These are phyloP conservation scores for Echeneis naucrates DNA, from an alignment of 2,797 vertebrate species.

Conservation along the genomic window DNA sequence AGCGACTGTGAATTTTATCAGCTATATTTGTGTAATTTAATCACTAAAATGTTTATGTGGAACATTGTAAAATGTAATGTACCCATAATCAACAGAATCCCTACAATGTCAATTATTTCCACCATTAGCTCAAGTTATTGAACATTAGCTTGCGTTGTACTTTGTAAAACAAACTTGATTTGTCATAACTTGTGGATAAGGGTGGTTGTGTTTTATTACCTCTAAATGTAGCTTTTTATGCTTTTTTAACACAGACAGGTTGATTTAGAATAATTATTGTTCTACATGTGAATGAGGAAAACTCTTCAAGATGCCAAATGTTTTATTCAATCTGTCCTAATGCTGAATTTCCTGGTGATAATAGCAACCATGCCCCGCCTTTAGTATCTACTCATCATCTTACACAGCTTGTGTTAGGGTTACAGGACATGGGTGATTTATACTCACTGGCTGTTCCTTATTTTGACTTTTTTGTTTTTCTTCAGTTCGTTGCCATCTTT, in stretches of 20 bases:
- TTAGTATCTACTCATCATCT: slow-evolving; percentile 18
- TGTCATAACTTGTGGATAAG: not conserved
- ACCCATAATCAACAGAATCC: not conserved
- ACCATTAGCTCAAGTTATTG: not conserved
- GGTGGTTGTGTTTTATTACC: not conserved
- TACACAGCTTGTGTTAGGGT: slow-evolving; percentile 5
- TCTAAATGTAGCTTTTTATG: slow-evolving; percentile 7
- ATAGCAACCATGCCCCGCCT: slow-evolving; percentile 2
- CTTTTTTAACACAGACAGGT: not conserved
- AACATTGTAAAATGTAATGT: not conserved
- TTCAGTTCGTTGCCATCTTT: slow-evolving; percentile 96
- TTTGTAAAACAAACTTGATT: not conserved
- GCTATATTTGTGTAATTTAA: not conserved
- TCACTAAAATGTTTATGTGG: not conserved
- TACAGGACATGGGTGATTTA: slow-evolving; percentile 33
- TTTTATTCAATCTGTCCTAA: slow-evolving; percentile 3
- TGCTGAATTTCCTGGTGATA: slow-evolving; percentile 12
- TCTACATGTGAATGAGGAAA: not conserved
- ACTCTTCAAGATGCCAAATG: not conserved
- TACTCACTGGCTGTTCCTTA: slow-evolving; percentile 91
- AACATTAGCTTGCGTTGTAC: slow-evolving; percentile 7
- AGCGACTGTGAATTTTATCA: no score
- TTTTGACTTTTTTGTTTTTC: slow-evolving; percentile 91
- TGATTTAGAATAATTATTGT: slow-evolving; percentile 4
- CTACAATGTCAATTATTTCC: not conserved